Evolutionary conservation across 2,888 invertebrate genomes (phyloP), one percentile per base, ranked within the genome.

Genomic region (Pterostichus niger): DNA sequence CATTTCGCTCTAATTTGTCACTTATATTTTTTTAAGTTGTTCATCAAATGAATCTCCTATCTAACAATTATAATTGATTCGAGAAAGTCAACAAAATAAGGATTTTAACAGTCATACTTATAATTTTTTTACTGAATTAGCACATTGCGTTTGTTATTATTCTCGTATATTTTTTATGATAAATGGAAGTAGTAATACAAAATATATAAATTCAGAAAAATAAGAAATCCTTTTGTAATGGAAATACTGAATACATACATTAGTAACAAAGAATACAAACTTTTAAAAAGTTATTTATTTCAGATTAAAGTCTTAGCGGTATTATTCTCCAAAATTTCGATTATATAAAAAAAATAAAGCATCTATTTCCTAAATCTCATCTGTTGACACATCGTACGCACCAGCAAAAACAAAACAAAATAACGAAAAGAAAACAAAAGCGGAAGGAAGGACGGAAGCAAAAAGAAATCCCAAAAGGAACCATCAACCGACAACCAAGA

Each of bases 341-440:
- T 61, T 61, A 61, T 33, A 33, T 35, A 64, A 9, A 35, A 35
- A 35, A 64, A 49, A 49, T 49, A 49, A 11, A 33, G 64, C 13
- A 11, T 64, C 35, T 33, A 35, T 64, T 64, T 35, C 64, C 64
- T n/a, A 35, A 64, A 64, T 64, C 64, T 64, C 35, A 35, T 64
- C 64, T 64, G 64, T 64, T 64, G 64, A 64, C 64, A 64, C 46
- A 71, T 13, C 24, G 46, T 35, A 71, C 44, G 10, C 10, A 15
- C 5, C 3, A 44, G 24, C 40, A 24, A 44, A 17, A 46, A 44
- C 15, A 71, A 49, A 46, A 46, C 44, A 71, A 71, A 71, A 71
- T 40, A 71, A 71, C 46, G 46, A 71, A 71, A 71, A 71, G 71
- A 71, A 49, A 71, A 71, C 71, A 71, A 71, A 71, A 71, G 68